Conservation (phyloP, 1,140 invertebrate genomes). For the Neodiprion pinetum region DNA sequence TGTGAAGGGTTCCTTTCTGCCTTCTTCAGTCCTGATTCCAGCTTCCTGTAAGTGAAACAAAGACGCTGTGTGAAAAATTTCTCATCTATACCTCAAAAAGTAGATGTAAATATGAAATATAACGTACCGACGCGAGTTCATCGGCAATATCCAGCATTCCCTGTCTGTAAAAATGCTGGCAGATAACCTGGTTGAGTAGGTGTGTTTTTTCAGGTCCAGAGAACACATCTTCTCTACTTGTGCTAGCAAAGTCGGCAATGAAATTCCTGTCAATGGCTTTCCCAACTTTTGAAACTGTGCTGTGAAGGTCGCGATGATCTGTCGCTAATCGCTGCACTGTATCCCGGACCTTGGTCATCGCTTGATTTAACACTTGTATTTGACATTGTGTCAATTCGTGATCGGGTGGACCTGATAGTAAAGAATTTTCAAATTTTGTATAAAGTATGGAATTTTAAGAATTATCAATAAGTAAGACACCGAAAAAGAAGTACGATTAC, state of each 20-base stretch:
- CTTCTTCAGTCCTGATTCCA: conserved; percentile 71
- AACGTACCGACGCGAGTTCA: conserved; percentile 71
- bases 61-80: conserved; percentile 19
- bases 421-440: conserved; percentile 13
- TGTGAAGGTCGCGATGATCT: conserved; percentile 81
- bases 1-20: conserved; percentile 82
- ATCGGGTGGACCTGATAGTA: conserved; percentile 67
- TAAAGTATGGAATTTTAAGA: conserved; percentile 23
- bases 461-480: conserved; percentile 16
- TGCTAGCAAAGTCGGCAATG: conserved; percentile 88
- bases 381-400: conserved; percentile 72
- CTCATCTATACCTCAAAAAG: conserved; percentile 4
- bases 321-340: conserved; percentile 78
- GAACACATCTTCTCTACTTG: conserved; percentile 87
- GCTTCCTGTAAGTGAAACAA: conserved; percentile 69
- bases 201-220: conserved; percentile 78
- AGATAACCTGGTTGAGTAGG: conserved; percentile 93
- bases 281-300: conserved; percentile 94
- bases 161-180: conserved; percentile 94
- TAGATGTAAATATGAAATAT: conserved; percentile 2
- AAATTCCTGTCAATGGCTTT: conserved; percentile 97
- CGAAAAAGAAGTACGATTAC: conserved; percentile 8
- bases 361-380: conserved; percentile 71
- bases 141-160: conserved; percentile 91
- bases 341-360: conserved; percentile 77